Evolutionary conservation across 2,113 vertebrate species (phyloP).

Genomic region (Pachycephala philippinensis): DNA sequence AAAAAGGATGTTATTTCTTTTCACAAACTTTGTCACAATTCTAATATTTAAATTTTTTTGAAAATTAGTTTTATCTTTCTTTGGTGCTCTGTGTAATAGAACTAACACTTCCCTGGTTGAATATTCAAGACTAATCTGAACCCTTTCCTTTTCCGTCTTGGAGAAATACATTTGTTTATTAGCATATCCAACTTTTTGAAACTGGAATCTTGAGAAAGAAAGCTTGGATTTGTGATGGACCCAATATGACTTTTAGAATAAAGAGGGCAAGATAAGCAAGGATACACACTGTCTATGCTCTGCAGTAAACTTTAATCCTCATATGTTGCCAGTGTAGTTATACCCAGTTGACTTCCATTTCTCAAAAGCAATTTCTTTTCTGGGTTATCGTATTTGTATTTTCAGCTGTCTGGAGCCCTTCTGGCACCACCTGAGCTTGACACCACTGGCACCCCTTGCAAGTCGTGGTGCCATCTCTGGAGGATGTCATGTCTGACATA

Average conservation of each 20-base stretch:
- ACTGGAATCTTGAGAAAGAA: not conserved
- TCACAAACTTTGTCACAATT: not conserved
- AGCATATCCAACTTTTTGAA: not conserved
- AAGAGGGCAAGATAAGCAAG: not conserved
- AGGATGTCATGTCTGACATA: not conserved
- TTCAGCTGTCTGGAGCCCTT: not conserved
- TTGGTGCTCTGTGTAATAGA: not conserved
- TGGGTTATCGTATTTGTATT: not conserved
- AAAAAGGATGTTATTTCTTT: not conserved
- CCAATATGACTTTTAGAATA: not conserved
- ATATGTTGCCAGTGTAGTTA: not conserved
- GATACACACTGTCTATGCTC: not conserved
- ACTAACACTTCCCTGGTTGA: not conserved
- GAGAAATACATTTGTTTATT: not conserved
- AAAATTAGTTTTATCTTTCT: not conserved
- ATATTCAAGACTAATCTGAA: not conserved
- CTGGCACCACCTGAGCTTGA: not conserved
- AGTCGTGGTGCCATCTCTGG: not conserved
- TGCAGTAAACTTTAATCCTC: not conserved
- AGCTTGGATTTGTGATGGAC: not conserved
- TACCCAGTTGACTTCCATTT: not conserved
- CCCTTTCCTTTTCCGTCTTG: not conserved
- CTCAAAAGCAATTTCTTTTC: not conserved
- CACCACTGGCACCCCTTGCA: rapidly evolving
- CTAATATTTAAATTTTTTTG: not conserved